Base-by-base conservation (phyloP, 2,888 invertebrate genomes). In the Fragum whitleyi region DNA sequence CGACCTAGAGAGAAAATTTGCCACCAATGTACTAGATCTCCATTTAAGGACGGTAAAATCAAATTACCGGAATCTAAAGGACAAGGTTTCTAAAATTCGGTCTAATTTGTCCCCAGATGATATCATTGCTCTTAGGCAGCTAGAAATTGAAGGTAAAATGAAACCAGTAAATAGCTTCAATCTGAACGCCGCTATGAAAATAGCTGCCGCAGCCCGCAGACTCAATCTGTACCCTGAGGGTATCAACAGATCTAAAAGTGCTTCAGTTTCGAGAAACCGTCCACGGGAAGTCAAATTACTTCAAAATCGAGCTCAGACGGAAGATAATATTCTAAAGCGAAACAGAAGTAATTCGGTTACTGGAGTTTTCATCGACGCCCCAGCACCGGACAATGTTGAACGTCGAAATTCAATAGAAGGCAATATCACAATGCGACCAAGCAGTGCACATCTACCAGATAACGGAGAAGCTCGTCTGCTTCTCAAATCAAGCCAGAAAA, bases 11-110 rank as follows among this genome's bases (percentile, higher is more conserved):
- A 86, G 88, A 72, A 85, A 87, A 5, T 92, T 92, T 72, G 87
- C 91, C 6, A 72, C 90, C 53, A 92, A 92, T 65, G 89, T 92
- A 7, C 81, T 92, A 7, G 91, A 91, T 42, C 83, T 93, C 16
- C 89, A 90, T 65, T 87, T 91, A 72, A 81, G 91, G 42, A 86
- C 90, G 21, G 88, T 92, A 65, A 91, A 88, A 76, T 86, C 91
- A n/a, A 90, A 90, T 62, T 89, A 91, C 74, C 85, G 86, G 76
- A 86, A 90, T 29, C 82, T 93, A 42, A 92, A 91, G 70, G 91
- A 91, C 23, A 90, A 87, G 72, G 92, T 92, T 2, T 87, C 90
- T 6, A 89, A 86, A 62, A 90, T 93, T 19, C 90, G 88, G 65
- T 92, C 92, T 7, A 77, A 91, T 71, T 81, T 93, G 1, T 80